Evolutionary conservation across 1,140 invertebrate genomes (phyloP).

Genomic region (Anastatus disparis): DNA sequence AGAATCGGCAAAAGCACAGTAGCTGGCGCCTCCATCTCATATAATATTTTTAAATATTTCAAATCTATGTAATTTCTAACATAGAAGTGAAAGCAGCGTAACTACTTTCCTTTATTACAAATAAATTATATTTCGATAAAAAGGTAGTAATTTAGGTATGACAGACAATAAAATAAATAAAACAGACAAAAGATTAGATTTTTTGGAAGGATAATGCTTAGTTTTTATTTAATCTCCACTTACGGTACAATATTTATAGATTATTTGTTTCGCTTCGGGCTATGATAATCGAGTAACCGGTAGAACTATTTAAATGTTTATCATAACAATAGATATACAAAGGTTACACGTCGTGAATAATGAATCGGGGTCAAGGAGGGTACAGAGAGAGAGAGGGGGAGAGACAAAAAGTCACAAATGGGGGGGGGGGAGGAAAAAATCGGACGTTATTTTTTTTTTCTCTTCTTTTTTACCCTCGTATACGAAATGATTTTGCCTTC

Average conservation of each 20-base stretch:
- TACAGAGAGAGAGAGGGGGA: conserved; percentile 5
- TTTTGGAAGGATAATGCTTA: conserved; percentile 58
- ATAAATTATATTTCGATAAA: too few species aligned
- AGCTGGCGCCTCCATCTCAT: too few species aligned
- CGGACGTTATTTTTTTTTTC: conserved; percentile 21
- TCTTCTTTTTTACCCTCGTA: conserved; percentile 18
- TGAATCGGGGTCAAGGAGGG: neutral
- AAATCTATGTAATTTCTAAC: too few species aligned
- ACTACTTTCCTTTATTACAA: too few species aligned
- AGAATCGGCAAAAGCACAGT: too few species aligned
- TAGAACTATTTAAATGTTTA: conserved; percentile 55
- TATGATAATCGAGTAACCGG: conserved; percentile 57
- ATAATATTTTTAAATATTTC: too few species aligned
- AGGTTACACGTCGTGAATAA: conserved; percentile 48
- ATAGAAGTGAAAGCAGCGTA: too few species aligned
- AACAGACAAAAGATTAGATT: too few species aligned
- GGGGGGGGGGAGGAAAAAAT: too few species aligned
- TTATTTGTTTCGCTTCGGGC: conserved; percentile 55
- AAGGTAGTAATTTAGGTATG: too few species aligned
- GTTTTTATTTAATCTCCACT: conserved; percentile 58
- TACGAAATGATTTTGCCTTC: neutral
- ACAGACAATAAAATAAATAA: too few species aligned
- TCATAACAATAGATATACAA: conserved; percentile 60
- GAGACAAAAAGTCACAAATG: too few species aligned
- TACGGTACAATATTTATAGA: conserved; percentile 62